Evolutionary conservation across 1,140 invertebrate genomes (phyloP).

Genomic region (Orchesella cincta): DNA sequence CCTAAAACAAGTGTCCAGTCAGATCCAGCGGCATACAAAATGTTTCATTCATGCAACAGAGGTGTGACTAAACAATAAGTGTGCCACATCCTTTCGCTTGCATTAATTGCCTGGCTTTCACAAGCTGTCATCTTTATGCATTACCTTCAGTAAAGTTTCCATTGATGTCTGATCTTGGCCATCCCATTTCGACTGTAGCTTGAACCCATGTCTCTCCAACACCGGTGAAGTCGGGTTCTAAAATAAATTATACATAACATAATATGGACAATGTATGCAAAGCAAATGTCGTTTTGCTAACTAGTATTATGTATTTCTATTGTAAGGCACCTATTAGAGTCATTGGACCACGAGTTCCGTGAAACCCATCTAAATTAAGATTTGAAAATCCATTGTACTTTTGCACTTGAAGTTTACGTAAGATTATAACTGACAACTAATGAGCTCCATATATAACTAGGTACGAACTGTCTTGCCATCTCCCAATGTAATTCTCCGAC

Average conservation of each 20-base stretch:
- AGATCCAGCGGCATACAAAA: background rate
- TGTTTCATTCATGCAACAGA: background rate
- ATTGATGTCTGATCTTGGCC: constrained; percentile 59
- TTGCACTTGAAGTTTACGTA: background rate
- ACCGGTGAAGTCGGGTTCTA: constrained; percentile 18
- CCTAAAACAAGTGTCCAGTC: constrained; percentile 56
- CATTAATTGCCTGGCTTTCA: background rate
- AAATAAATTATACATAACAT: background rate
- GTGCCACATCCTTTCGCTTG: background rate
- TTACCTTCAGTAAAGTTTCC: constrained; percentile 70
- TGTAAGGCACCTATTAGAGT: background rate
- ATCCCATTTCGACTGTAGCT: constrained; percentile 4
- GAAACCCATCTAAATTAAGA: background rate
- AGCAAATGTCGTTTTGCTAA: too few species aligned
- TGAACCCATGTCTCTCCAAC: constrained; percentile 14
- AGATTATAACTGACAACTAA: background rate
- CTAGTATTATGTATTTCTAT: background rate
- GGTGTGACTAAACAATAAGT: background rate
- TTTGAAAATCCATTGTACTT: background rate
- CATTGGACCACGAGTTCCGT: background rate
- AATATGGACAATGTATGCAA: too few species aligned
- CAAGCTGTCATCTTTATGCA: background rate
- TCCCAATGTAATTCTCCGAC: background rate
- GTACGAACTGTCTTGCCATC: constrained; percentile 22
- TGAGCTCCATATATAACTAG: background rate